A percentile compares a stretch with the other conserved stretches of the same genome.
These are phyloP conservation scores for Liasis olivaceus DNA, from an alignment of 2,797 vertebrate genomes.

Conservation along the genomic window DNA sequence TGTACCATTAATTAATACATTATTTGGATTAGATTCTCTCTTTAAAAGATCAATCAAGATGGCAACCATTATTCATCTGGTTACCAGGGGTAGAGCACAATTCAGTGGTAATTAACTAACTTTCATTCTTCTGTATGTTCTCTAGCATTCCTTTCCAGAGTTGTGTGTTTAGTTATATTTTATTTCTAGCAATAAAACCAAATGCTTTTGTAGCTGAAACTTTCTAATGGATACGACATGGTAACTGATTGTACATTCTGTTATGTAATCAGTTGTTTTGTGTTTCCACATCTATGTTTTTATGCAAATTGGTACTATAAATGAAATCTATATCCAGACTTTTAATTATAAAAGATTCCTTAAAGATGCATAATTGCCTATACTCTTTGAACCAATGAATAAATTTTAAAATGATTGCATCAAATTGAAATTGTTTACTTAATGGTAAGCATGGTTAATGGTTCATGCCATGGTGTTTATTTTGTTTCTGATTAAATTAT, in stretches of 20 bases:
- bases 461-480: constrained; percentile 2
- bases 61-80: not conserved
- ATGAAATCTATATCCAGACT: constrained; percentile 27
- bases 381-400: not conserved
- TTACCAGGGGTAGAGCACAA: not conserved
- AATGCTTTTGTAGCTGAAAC: constrained; percentile 23
- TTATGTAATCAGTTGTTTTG: constrained; percentile 46
- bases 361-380: constrained; percentile 36
- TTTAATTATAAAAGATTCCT: constrained; percentile 45
- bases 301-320: constrained; percentile 40
- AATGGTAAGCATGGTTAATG: not conserved
- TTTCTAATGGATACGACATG: not conserved
- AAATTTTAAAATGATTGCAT: not conserved
- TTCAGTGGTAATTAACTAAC: not conserved
- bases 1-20: not conserved
- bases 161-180: constrained; percentile 32
- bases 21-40: not conserved
- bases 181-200: constrained; percentile 29
- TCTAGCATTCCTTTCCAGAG: constrained; percentile 11
- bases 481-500: constrained; percentile 15
- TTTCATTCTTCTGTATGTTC: not conserved
- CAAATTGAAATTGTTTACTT: constrained; percentile 35
- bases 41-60: not conserved
- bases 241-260: constrained; percentile 44
- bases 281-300: constrained; percentile 50